Percentiles rank a stretch among this genome's conserved stretches.
Conservation (phyloP, 2,888 invertebrate species). For the Limulus polyphemus region DNA sequence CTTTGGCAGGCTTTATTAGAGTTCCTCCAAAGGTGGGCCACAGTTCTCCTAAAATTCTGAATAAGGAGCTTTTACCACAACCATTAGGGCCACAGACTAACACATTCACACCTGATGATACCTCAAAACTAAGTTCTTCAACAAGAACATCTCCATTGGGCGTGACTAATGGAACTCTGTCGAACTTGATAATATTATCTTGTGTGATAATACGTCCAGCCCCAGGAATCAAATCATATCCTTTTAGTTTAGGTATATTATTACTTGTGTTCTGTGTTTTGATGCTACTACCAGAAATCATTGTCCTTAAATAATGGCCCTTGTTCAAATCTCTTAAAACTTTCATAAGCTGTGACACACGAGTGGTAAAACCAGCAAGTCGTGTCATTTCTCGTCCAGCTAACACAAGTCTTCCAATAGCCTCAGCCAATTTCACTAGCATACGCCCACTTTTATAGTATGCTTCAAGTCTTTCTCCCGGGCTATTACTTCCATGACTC, state of each 20-base stretch:
- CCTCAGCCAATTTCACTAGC: slow-evolving; percentile 91
- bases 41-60: slow-evolving; percentile 86
- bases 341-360: slow-evolving; percentile 74
- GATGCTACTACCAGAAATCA: slow-evolving; percentile 40
- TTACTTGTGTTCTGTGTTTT: not conserved
- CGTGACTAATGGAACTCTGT: slow-evolving; percentile 85
- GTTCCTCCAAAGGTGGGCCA: slow-evolving; percentile 95
- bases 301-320: slow-evolving; percentile 55
- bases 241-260: not conserved
- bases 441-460: slow-evolving; percentile 96
- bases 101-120: slow-evolving; percentile 87
- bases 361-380: slow-evolving; percentile 55
- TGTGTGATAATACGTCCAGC: slow-evolving; percentile 62
- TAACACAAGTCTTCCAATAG: slow-evolving; percentile 84
- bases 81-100: slow-evolving; percentile 98
- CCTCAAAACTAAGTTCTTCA: slow-evolving; percentile 64
- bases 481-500: no score
- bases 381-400: slow-evolving; percentile 84
- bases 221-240: slow-evolving; percentile 45
- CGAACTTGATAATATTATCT: slow-evolving; percentile 82
- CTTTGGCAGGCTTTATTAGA: slow-evolving; percentile 85
- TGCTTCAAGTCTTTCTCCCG: not conserved
- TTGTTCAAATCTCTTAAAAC: slow-evolving; percentile 60
- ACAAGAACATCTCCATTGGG: slow-evolving; percentile 94
- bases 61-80: slow-evolving; percentile 93